These are phyloP conservation scores for Morelia viridis DNA, from an alignment of 2,797 vertebrate genomes.

Conservation along the genomic window DNA sequence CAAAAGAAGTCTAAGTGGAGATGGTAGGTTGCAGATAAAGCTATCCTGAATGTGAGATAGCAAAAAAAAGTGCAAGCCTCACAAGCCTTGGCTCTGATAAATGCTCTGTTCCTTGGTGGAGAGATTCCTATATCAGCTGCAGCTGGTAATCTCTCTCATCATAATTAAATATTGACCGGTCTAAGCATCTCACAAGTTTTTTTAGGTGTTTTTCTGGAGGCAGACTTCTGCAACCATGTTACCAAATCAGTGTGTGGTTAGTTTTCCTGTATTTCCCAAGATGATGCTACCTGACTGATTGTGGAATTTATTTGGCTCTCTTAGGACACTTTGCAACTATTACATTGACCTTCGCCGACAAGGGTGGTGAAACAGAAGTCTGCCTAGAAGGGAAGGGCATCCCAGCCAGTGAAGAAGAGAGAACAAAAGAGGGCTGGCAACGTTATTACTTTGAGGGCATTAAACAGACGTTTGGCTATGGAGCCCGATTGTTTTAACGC, in stretches of 20 bases:
- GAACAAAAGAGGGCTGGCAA: constrained; percentile 92
- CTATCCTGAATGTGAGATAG: neutral
- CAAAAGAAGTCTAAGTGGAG: neutral
- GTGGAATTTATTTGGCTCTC: constrained; percentile 32
- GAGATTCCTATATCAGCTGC: neutral
- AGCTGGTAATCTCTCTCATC: neutral
- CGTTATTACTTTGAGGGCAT: constrained; percentile 95
- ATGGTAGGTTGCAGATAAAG: neutral
- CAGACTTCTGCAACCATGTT: rapidly evolving
- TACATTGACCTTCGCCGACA: constrained; percentile 84
- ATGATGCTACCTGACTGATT: constrained; percentile 13
- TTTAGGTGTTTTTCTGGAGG: neutral
- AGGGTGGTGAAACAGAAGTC: constrained; percentile 88
- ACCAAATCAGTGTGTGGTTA: constrained; percentile 13
- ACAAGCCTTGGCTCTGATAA: neutral
- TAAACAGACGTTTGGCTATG: constrained; percentile 97
- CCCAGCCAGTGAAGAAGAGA: constrained; percentile 88
- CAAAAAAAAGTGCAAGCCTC: neutral
- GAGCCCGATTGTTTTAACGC: constrained; percentile 87
- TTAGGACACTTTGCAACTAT: constrained; percentile 92
- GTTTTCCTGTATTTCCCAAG: neutral
- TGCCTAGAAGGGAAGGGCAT: constrained; percentile 87
- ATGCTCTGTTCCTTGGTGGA: neutral
- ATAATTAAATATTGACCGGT: neutral
- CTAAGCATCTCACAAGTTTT: neutral